Evolutionary conservation across 2,888 invertebrate genomes (phyloP).

Genomic region (Glaucopsyche alexis): DNA sequence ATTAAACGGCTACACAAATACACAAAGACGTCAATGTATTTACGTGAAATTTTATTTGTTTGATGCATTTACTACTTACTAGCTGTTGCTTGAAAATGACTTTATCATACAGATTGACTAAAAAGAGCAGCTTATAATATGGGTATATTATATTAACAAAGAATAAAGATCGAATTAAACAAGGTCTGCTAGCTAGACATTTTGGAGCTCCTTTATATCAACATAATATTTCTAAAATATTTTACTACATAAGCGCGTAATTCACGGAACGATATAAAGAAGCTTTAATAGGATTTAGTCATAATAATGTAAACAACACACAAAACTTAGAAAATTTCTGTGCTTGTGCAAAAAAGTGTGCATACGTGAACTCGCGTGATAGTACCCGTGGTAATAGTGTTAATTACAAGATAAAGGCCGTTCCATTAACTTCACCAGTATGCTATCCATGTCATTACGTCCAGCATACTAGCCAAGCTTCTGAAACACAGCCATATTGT

Average conservation of each 20-base stretch:
- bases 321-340: not conserved
- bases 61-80: not conserved
- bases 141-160: not conserved
- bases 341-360: not conserved
- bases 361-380: constrained; percentile 1
- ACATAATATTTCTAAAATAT: not conserved
- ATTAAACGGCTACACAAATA: no score
- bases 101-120: not conserved
- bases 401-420: not conserved
- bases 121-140: not conserved
- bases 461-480: not conserved
- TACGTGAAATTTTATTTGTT: not conserved
- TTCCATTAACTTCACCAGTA: not conserved
- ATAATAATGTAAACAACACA: not conserved
- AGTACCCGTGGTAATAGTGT: not conserved
- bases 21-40: no score
- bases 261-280: not conserved
- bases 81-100: not conserved
- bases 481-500: not conserved
- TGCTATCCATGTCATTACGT: not conserved
- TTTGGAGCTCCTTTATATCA: not conserved
- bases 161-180: not conserved
- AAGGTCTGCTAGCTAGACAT: not conserved
- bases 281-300: not conserved
- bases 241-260: no score